Evolutionary conservation across 2,888 invertebrate genomes (phyloP), one percentile per base, ranked within the genome.

Genomic region (Parnassius mnemosyne): DNA sequence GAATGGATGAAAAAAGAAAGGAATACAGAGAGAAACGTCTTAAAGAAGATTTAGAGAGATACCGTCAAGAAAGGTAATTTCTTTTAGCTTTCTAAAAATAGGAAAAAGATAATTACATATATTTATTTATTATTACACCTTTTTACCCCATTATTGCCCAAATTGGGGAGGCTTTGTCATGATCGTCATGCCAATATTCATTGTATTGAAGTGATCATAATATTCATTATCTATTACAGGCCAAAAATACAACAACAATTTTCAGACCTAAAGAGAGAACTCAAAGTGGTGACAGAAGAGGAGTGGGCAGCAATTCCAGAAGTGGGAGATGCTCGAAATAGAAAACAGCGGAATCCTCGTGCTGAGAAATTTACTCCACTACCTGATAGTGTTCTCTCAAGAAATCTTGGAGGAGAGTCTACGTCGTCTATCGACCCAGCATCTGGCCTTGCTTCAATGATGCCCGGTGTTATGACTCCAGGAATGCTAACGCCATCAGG

Each of bases 181-280:
- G 34, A 34, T 34, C 34, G 1, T 34, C 34, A 34, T 34, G 34
- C 7, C 3, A 34, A 34, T 34, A 34, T 34, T 34, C 34, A 34
- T 34, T 34, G 0, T 5, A 25, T 3, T 13, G 2, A 10, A 25
- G 3, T 47, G 50, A 10, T 41, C 11, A 10, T 16, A 13, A 52
- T 3, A 11, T 43, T 43, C 12, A 12, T 46, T 46, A 2, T 13
- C 34, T 52, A 10, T 47, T 76, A 3, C 71, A 93, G 97, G 67
- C 99, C 99, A 1, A 99, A 99, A 93, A 99, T 99, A 75, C 99
- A 99, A 79, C 99, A 99, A 80, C 99, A 99, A 80, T 99, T 99
- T 83, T 98, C 98, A 10, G 99, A 99, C 87, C 89, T 99, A 20
- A 99, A 99, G 85, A 92, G 97, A 72, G 97, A 96, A 68, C 83